Base-by-base conservation (phyloP, 2,113 vertebrate species). In the Prionailurus viverrinus region DNA sequence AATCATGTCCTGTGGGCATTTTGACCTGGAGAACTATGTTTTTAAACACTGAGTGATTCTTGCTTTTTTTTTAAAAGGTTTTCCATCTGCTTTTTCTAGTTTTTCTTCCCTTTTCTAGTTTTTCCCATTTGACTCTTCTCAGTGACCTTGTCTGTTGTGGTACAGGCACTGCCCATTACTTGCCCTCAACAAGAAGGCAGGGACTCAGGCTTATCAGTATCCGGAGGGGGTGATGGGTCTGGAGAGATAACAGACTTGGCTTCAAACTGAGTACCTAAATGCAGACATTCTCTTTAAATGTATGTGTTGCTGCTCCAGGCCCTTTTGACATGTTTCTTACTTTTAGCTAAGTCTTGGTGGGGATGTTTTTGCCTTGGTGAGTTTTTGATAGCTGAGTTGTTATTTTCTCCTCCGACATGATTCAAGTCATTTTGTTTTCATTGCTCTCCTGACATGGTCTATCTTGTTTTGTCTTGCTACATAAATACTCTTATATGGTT, bases 141-240 rank as follows among this genome's bases (percentile, higher is more conserved):
- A 31, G 11, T 51, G 51, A 33, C 36, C 78, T 63, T 80, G 19
- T n/a, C 11, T 76, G 19, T 16, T 33, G 83, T 23, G 15, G 19
- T 16, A 3, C 11, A 21, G 0, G 48, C 58, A 61, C 71, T 94
- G 14, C 36, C 27, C 3, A 1, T 41, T 25, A 2, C 33, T 66
- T 91, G 39, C 55, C 31, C 4, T 86, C 53, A 16, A 0, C 51
- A 29, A 16, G 66, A 48, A 63, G 41, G 31, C 51, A 71, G 0
- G 1, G 55, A 31, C 0, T 5, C 18, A 12, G 19, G 7, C 66
- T 36, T 27, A 12, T 27, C 5, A 7, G 2, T 39, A 2, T 51
- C 10, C 51, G 21, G 31, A 61, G 61, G 29, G 48, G 11, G 48
- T 48, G 31, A 5, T 29, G 21, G 10, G 29, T 33, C 39, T 41